Evolutionary conservation across 2,888 invertebrate species (phyloP).

Genomic region (Tenodera sinensis): DNA sequence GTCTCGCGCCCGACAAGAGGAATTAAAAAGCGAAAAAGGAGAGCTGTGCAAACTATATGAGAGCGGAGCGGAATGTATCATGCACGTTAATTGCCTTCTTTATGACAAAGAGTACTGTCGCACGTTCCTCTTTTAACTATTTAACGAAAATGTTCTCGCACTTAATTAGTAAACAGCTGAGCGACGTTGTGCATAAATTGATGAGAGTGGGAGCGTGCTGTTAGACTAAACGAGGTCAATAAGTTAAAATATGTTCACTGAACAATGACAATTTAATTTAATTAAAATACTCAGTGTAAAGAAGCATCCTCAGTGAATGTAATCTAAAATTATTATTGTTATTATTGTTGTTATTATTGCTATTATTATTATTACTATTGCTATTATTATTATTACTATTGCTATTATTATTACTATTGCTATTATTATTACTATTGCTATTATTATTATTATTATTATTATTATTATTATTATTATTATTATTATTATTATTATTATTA

Average conservation of each 20-base stretch:
- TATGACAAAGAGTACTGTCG: not conserved
- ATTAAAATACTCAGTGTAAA: too few species aligned
- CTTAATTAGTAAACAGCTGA: not conserved
- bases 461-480: too few species aligned
- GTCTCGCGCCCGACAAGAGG: not conserved
- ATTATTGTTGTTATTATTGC: too few species aligned
- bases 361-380: too few species aligned
- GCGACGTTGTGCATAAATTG: not conserved
- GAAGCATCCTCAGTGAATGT: too few species aligned
- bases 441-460: too few species aligned
- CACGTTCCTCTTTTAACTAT: not conserved
- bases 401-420: too few species aligned
- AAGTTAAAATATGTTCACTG: not conserved
- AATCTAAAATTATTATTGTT: too few species aligned
- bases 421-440: too few species aligned
- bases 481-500: too few species aligned
- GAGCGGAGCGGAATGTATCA: not conserved
- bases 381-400: too few species aligned
- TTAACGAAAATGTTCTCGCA: not conserved
- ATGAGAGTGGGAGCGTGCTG: not conserved
- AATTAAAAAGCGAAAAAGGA: not conserved
- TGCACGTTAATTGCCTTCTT: not conserved
- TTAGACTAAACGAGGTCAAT: not conserved
- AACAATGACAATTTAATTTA: too few species aligned
- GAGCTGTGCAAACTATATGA: not conserved